Base-by-base conservation (phyloP, 2,113 vertebrate species). In the Chauna torquata region DNA sequence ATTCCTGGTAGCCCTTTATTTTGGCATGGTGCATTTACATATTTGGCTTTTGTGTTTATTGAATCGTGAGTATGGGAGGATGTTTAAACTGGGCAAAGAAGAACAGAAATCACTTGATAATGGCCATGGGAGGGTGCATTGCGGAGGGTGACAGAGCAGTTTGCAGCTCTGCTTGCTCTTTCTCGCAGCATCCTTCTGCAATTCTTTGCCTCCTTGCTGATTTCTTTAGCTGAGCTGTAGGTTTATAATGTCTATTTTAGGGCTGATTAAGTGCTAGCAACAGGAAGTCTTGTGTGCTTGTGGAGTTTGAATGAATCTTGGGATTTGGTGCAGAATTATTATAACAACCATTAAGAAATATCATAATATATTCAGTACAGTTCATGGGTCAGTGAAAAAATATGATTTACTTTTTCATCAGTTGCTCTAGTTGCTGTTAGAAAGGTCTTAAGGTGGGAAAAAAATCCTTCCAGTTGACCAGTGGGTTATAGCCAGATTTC, bases 221-320 rank as follows among this genome's bases (percentile, higher is more conserved):
- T 91, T 91, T 82, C 58, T 92, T 25, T 54, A 50, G 70, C 12
- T 90, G 40, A 90, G 38, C 49, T 72, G 38, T 22, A 90, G 30
- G 54, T 91, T 92, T 88, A 52, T 58, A 87, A 79, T 19, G n/a
- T 70, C 89, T 91, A 22, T 65, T 92, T 94, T 59, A 95, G 42
- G 66, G 49, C 28, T 90, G 74, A 94, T 84, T 94, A 92, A 91
- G 36, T 76, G 45, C 32, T 79, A 85, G 49, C 32, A 80, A 82
- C 38, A 72, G 45, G 40, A 92, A 72, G 13, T 85, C 92, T 72
- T 77, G 34, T 89, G 49, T 92, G 40, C 42, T 87, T 69, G 49
- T 70, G 58, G 47, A 79, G 54, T 91, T 68, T 79, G 65, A 87
- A 75, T 36, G 71, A 76, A 91, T 84, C 81, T 89, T 86, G 83